phyloP scores from a whole-genome alignment of 2,113 vertebrate genomes.

The Passerina amoena region DNA sequence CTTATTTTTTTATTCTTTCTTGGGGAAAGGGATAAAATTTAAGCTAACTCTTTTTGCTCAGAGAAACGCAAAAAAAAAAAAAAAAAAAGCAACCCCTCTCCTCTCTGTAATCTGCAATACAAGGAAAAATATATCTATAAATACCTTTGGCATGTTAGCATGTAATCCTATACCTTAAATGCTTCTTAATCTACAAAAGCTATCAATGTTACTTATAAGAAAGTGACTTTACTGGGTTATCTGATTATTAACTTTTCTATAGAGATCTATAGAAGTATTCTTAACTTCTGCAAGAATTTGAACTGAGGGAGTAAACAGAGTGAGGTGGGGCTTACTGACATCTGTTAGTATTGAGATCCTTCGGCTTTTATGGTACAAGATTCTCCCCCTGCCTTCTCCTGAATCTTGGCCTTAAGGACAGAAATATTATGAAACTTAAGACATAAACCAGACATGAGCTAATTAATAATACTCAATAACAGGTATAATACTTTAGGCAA shows the following conservation, averaged over 20 bases:
- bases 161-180: not conserved
- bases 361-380: not conserved
- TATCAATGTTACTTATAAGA: not conserved
- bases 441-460: not conserved
- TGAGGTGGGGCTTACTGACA: not conserved
- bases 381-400: not conserved
- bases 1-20: not conserved
- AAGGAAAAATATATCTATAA: not conserved
- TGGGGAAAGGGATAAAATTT: not conserved
- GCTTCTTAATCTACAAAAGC: not conserved
- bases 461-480: not conserved
- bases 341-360: not conserved
- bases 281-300: not conserved
- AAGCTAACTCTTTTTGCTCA: not conserved
- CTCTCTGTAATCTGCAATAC: not conserved
- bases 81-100: not conserved
- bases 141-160: not conserved
- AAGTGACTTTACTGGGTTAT: not conserved
- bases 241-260: not conserved
- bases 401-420: not conserved
- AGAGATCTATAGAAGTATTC: not conserved
- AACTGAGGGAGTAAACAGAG: not conserved
- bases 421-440: not conserved
- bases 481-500: not conserved
- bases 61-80: not conserved